Evolutionary conservation across 2,113 vertebrate species (phyloP), one percentile per base, ranked within the genome.

Genomic region (Eulemur rufifrons): DNA sequence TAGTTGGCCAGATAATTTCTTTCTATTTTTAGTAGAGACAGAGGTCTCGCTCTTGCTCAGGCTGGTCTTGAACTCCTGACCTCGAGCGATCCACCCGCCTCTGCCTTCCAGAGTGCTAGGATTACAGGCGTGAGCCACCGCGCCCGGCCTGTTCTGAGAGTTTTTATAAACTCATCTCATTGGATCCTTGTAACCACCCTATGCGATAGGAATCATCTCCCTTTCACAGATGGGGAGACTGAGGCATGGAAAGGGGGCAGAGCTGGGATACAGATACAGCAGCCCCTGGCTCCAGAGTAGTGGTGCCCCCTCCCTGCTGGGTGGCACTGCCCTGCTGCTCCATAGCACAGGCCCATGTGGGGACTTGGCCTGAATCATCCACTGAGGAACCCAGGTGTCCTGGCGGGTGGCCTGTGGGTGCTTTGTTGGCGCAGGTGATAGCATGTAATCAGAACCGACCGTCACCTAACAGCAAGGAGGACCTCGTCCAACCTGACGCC

Each of bases 401-500:
- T 50, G 11, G 39, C 37, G 50, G n/a, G 27, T 45, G 63, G 23
- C 45, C 80, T 52, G 17, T n/a, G 42, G 47, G 45, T 29, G 13
- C 66, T 63, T 37, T 9, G 27, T 61, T 45, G 45, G 42, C 3
- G 0, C n/a, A 76, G n/a, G 9, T 42, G 82, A 54, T 5, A 42
- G n/a, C 77, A 23, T 45, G 54, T 23, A 42, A 18, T 69, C 56
- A 85, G 69, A 91, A 78, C 1, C 54, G 29, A 39, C 52, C 2
- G 0, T 37, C 63, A 29, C 27, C 42, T 87, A 50, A 56, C 23
- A 69, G 63, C 45, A 45, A 21, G 39, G 17, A 47, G 59, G 37
- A 2, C 27, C 8, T 71, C 0, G 0, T 56, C 42, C n/a, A 59
- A 6, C 8, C 17, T 6, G 9, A 73, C 0, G 15, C 4, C 15